Evolutionary conservation across 2,113 vertebrate species (phyloP).

Genomic region (Phylloscopus whistleri): DNA sequence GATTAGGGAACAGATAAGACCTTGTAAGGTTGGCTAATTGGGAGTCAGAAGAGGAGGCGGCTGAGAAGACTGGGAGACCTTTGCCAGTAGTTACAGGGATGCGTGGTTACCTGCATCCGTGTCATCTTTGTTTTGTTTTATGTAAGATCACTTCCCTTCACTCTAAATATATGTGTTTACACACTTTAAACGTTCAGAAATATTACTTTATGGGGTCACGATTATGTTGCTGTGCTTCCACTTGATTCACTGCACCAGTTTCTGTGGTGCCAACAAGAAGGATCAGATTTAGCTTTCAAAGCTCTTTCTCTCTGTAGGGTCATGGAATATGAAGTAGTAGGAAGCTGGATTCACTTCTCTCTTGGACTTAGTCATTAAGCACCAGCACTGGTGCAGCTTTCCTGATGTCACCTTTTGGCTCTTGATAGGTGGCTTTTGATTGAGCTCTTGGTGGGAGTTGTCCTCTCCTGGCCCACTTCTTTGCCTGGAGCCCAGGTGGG

Average conservation of each 20-base stretch:
- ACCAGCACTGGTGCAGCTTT: background rate
- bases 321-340: background rate
- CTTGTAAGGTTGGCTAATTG: background rate
- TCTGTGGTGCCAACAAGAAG: background rate
- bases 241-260: conserved; percentile 14
- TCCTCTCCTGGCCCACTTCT: background rate
- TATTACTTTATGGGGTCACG: background rate
- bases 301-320: background rate
- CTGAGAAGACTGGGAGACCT: background rate
- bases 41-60: background rate
- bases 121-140: background rate
- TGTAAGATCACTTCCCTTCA: background rate
- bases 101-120: background rate
- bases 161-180: background rate
- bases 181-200: conserved; percentile 1
- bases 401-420: background rate
- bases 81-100: background rate
- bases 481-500: background rate
- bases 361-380: background rate
- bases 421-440: background rate
- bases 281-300: background rate
- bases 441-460: background rate
- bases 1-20: background rate
- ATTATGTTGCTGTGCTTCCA: background rate
- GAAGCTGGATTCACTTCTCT: background rate